Evolutionary conservation across 1,140 invertebrate genomes (phyloP).

Genomic region (Trachelipus rathkii): DNA sequence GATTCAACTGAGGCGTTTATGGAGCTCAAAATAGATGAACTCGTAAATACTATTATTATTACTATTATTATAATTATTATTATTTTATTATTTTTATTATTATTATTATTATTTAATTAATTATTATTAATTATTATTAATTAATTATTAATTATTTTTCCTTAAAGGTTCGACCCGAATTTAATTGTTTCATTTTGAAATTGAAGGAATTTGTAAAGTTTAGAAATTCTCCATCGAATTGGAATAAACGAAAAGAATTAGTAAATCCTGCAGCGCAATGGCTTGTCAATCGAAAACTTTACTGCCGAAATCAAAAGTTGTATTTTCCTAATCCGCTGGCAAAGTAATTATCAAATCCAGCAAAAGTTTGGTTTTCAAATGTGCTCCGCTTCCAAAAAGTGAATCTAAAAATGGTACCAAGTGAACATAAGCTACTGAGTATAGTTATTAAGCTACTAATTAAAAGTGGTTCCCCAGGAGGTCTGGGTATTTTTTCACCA

Average conservation of each 20-base stretch:
- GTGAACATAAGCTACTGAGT: slow-evolving; percentile 62
- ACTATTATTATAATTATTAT: no score
- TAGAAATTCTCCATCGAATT: slow-evolving; percentile 46
- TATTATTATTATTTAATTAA: not conserved
- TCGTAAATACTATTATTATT: not conserved
- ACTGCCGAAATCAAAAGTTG: slow-evolving; percentile 33
- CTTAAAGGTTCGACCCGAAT: slow-evolving; percentile 4
- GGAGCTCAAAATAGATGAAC: no score
- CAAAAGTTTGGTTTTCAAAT: slow-evolving; percentile 54
- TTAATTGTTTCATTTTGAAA: slow-evolving; percentile 42
- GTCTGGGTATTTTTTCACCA: slow-evolving; percentile 65
- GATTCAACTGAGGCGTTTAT: no score
- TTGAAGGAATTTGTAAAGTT: slow-evolving; percentile 37
- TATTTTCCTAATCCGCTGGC: slow-evolving; percentile 33
- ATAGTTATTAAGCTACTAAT: slow-evolving; percentile 64
- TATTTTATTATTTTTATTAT: slow-evolving; percentile 1
- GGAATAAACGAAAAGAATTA: slow-evolving; percentile 39
- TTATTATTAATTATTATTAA: no score
- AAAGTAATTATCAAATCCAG: slow-evolving; percentile 35
- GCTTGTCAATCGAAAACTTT: slow-evolving; percentile 42
- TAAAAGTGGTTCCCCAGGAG: slow-evolving; percentile 71
- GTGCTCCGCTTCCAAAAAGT: slow-evolving; percentile 69
- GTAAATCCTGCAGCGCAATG: slow-evolving; percentile 35
- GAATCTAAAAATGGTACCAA: slow-evolving; percentile 64
- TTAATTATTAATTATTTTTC: slow-evolving; percentile 18